Base-by-base conservation (phyloP, 2,113 vertebrate genomes). In the Vidua macroura region DNA sequence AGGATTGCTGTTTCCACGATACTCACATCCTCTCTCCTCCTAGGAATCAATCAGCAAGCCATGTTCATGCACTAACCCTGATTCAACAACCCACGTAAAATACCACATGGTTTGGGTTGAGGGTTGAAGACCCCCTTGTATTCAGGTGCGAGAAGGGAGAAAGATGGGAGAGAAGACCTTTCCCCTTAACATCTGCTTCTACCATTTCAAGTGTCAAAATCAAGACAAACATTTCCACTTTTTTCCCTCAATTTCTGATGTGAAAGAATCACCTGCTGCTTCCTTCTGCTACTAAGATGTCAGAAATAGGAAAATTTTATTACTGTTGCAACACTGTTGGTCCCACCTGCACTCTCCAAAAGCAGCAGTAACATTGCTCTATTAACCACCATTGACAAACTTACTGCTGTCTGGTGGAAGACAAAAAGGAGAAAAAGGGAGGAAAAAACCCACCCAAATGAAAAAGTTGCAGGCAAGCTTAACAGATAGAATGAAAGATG, bases 1-100 rank as follows among this genome's bases (percentile, higher is more conserved):
- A 67, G 9, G 35, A 90, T 72, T 96, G 60, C 43, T 96, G 83
- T 94, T 95, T 83, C 83, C 41, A 30, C 79, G 80, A 83, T 59
- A 88, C 53, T 83, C n/a, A 70, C 60, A 84, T 84, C 83, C 51
- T 93, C 16, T 87, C 46, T 51, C 53, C 74, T 80, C 35, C 15
- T 53, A 78, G 66, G 84, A 95, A 83, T 85, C 6, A 15, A 52
- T 92, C 0, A 43, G 41, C 15, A 51, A 56, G 35, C 21, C 19
- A 22, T 7, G 0, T 33, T 66, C 77, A 46, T 46, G 7, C 33
- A 23, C 27, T 82, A 84, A 78, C 17, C 25, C 15, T 35, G 21
- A 66, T 22, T 31, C 51, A 44, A 15, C 17, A 79, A 59, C 13
- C 52, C 12, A 8, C 25, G 14, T 58, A 62, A 70, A 93, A 67